Base-by-base conservation (phyloP, 92 coral and sea anemone species). In the Umimayanthus kanabou region DNA sequence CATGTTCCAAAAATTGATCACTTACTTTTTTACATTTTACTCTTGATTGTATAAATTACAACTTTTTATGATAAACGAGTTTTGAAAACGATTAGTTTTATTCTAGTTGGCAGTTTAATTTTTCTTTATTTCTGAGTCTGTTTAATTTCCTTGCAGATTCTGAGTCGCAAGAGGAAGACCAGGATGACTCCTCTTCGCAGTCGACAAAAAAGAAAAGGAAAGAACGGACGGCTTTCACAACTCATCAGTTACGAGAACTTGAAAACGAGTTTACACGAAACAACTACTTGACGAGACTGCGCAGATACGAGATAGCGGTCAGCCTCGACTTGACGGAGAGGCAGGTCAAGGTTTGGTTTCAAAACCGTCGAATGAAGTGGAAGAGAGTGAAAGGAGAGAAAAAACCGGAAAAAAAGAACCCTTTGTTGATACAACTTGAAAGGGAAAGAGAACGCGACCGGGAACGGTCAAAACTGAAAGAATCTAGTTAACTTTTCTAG, bases 341-440 rank as follows among this genome's bases (percentile, higher is more conserved):
- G 78, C 99, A 96, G 78, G 98, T 96, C 66, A 96, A 96, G 78
- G 98, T 96, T 25, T 96, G 98, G 98, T 96, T 96, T 77, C 98
- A 96, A 87, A 96, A 96, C 77, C 91, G 99, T 29, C 89, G 99
- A 74, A 96, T 96, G 99, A 96, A 96, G 74, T 96, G 99, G 99
- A 96, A 96, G 85, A 89, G 99, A 81, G 99, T 96, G 2, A 96
- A 96, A 85, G 99, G 98, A 49, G 98, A 96, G 88, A 96, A 94
- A 77, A 96, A 96, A 82, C 99, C 99, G 15, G 98, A 96, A 90
- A 96, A 96, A 81, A 96, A 96, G 91, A 93, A 95, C 10, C 93
- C 96, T 70, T 79, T 89, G 77, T 85, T 94, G 86, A 86, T 94
- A 74, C 98, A 94, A 65, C 91, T 93, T 50, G 98, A 94, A 73